A percentile compares a stretch with the other conserved stretches of the same genome.
These are phyloP conservation scores for Eclectus roratus DNA, from an alignment of 2,113 vertebrate species.

Conservation along the genomic window DNA sequence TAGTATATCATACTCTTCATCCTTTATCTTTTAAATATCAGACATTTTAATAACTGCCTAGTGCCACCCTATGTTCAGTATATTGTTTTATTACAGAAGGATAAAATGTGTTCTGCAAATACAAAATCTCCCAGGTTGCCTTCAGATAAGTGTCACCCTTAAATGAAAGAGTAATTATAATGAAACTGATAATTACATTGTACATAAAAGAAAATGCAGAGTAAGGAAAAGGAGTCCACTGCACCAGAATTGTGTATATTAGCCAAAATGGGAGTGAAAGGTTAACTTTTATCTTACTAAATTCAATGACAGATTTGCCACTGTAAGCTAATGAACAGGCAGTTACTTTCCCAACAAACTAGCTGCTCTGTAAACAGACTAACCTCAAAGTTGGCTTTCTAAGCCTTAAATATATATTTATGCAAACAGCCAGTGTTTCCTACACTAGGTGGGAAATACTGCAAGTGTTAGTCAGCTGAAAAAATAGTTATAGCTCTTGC, in stretches of 20 bases:
- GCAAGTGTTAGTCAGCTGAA: not conserved
- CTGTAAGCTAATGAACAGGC: not conserved
- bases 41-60: not conserved
- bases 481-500: conserved; percentile 20
- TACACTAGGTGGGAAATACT: conserved; percentile 9
- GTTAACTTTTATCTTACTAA: not conserved
- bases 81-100: not conserved
- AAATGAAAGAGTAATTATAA: not conserved
- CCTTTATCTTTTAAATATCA: not conserved
- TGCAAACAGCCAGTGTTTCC: not conserved
- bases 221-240: not conserved
- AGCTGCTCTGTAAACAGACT: not conserved
- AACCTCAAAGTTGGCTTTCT: conserved; percentile 11
- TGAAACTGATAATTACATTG: not conserved
- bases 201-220: not conserved
- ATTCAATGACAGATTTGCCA: not conserved
- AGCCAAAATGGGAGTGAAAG: not conserved
- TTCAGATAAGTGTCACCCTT: not conserved
- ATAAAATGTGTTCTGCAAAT: not conserved
- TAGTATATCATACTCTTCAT: not conserved
- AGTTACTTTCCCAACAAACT: not conserved
- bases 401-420: conserved; percentile 30
- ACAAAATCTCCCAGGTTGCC: not conserved
- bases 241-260: not conserved
- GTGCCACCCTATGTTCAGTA: not conserved